phyloP scores from a whole-genome alignment of 92 coral and sea anemone genomes.

The Nematostella vectensis region DNA sequence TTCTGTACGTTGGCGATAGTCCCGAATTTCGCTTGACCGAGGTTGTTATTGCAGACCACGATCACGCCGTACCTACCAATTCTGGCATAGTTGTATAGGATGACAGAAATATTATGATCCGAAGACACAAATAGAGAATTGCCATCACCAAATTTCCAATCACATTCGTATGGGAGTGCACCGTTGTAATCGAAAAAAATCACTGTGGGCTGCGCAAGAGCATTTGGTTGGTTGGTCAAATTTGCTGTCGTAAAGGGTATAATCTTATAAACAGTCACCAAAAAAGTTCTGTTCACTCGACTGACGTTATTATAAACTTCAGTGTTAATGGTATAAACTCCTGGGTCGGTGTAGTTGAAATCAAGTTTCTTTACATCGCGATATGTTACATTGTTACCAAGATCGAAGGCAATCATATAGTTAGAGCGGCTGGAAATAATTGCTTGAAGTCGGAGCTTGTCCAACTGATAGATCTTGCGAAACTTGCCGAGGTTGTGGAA shows the following conservation, averaged over 20 bases:
- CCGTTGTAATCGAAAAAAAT: conserved; percentile 22
- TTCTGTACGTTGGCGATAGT: conserved; percentile 30
- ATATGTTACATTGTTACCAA: too few relatives aligned
- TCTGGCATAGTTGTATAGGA: conserved; percentile 21
- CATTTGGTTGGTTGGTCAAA: conserved; percentile 12
- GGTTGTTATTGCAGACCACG: conserved; percentile 38
- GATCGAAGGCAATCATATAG: too few relatives aligned
- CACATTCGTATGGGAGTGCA: conserved; percentile 47
- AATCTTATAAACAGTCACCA: conserved; percentile 12
- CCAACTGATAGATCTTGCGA: conserved; percentile 42
- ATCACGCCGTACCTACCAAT: conserved; percentile 16
- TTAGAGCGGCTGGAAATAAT: too few relatives aligned
- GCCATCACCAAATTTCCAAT: conserved; percentile 54
- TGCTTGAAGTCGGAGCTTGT: too few relatives aligned
- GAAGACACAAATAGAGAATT: conserved; percentile 18
- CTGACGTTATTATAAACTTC: conserved; percentile 48
- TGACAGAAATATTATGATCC: conserved; percentile 15
- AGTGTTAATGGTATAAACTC: conserved; percentile 24
- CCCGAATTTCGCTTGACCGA: conserved; percentile 15
- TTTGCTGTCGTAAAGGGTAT: conserved; percentile 13
- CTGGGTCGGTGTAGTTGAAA: conserved; percentile 12
- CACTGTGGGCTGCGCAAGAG: conserved; percentile 14
- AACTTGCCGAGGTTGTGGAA: conserved; percentile 27
- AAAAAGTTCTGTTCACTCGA: conserved; percentile 7
- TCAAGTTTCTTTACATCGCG: too few relatives aligned